These are phyloP conservation scores for Cossypha caffra DNA, from an alignment of 2,797 vertebrate species.

Conservation along the genomic window DNA sequence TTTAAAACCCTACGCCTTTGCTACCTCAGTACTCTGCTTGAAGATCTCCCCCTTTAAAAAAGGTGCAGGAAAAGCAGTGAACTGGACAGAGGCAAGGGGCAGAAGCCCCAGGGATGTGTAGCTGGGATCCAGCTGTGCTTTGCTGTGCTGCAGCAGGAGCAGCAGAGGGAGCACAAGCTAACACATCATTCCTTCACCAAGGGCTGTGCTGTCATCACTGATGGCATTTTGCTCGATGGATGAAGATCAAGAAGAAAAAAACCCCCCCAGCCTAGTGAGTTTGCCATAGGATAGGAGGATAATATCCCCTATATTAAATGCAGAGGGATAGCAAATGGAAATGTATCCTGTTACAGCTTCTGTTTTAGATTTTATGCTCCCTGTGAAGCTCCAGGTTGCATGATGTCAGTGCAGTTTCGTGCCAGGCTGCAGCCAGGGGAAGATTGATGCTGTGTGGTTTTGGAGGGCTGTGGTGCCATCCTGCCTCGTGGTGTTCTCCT, in stretches of 20 bases:
- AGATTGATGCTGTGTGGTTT: not conserved
- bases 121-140: not conserved
- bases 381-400: not conserved
- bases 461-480: not conserved
- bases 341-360: not conserved
- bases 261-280: accelerated
- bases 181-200: not conserved
- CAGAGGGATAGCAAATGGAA: not conserved
- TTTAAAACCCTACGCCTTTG: accelerated
- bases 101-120: not conserved
- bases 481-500: not conserved
- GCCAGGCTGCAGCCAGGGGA: not conserved
- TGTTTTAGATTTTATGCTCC: slow-evolving; percentile 9
- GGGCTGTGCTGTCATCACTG: not conserved
- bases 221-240: not conserved
- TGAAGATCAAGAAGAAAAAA: not conserved
- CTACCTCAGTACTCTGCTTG: not conserved
- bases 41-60: not conserved
- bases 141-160: slow-evolving; percentile 55
- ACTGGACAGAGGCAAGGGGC: accelerated
- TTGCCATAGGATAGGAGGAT: not conserved
- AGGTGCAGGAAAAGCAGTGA: not conserved
- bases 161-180: slow-evolving; percentile 73
- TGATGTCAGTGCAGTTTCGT: not conserved
- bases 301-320: not conserved